Evolutionary conservation across 2,113 vertebrate genomes (phyloP).

Genomic region (Philantomba maxwellii): DNA sequence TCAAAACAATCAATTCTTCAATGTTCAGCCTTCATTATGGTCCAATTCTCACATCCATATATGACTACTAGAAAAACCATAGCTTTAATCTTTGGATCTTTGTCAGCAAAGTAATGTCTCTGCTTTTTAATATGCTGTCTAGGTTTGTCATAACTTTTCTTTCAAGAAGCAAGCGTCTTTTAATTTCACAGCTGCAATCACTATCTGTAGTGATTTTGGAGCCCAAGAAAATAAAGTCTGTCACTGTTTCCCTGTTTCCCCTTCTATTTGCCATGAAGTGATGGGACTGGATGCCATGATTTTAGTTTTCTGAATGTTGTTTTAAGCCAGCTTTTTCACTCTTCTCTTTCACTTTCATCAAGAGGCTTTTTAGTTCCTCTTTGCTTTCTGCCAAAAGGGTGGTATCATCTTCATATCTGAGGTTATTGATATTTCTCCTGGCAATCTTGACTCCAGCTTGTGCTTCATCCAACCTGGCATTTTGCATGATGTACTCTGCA

Average conservation of each 20-base stretch:
- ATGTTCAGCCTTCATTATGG: neutral
- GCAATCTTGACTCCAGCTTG: neutral
- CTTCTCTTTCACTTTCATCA: neutral
- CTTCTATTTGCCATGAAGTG: neutral
- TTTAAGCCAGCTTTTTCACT: neutral
- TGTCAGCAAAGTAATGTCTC: neutral
- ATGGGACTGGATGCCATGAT: neutral
- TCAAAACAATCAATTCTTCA: neutral
- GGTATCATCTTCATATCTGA: neutral
- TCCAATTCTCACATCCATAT: neutral
- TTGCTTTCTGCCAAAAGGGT: neutral
- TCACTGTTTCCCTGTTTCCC: neutral
- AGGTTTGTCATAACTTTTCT: neutral
- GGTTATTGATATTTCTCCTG: neutral
- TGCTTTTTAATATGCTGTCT: neutral
- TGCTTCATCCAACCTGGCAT: rapidly evolving
- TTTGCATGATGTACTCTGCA: neutral
- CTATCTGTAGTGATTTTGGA: neutral
- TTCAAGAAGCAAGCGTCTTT: neutral
- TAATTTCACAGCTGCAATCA: neutral
- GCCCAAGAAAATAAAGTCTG: neutral
- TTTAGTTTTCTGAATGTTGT: neutral
- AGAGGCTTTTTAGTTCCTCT: neutral
- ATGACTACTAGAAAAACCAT: neutral
- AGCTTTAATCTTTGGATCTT: neutral